These are phyloP conservation scores for Pantherophis vulpinus DNA, from an alignment of 2,797 vertebrate genomes.

Conservation along the genomic window DNA sequence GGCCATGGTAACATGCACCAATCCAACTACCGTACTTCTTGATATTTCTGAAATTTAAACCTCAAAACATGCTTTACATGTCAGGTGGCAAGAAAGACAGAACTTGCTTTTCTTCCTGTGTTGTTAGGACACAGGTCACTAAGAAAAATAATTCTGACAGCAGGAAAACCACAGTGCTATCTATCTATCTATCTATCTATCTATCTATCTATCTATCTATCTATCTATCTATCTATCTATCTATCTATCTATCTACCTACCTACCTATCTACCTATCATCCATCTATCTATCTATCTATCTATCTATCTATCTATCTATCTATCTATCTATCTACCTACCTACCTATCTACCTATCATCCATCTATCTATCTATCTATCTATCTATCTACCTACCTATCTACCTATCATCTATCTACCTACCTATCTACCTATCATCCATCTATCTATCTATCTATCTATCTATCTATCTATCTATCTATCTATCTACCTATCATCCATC, in stretches of 20 bases:
- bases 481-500: background rate
- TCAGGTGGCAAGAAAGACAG: background rate
- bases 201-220: background rate
- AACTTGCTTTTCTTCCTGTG: background rate
- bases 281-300: background rate
- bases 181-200: background rate
- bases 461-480: background rate
- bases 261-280: too few relatives aligned
- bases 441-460: background rate
- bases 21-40: background rate
- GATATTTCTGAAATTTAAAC: background rate
- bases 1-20: background rate
- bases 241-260: background rate
- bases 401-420: too few relatives aligned
- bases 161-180: background rate
- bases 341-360: background rate
- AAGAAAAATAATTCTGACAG: background rate
- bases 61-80: background rate
- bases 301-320: background rate
- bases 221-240: background rate
- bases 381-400: background rate
- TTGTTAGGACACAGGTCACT: background rate
- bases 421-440: too few relatives aligned
- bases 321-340: background rate
- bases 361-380: background rate